phyloP scores from a whole-genome alignment of 2,888 invertebrate genomes.

The Danaus chrysippus region DNA sequence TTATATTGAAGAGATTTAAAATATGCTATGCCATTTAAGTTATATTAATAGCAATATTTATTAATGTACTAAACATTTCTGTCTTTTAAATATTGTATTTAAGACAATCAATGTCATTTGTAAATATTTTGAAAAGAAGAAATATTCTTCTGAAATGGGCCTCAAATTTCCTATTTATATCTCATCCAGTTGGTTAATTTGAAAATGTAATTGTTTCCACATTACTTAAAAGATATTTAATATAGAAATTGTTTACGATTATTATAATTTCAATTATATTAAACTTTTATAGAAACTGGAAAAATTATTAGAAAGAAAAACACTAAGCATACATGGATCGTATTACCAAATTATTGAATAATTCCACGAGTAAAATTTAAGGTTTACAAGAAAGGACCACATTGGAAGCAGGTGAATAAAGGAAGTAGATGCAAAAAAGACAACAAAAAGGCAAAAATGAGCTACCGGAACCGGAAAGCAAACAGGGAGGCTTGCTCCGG shows the following conservation, averaged over 20 bases:
- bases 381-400: background rate
- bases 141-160: background rate
- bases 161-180: slow-evolving; percentile 11
- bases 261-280: background rate
- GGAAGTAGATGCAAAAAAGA: background rate
- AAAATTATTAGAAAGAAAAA: no score
- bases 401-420: background rate
- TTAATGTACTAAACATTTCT: background rate
- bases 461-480: slow-evolving; percentile 27
- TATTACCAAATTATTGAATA: no score
- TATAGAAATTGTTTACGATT: background rate
- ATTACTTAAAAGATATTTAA: background rate
- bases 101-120: background rate
- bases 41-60: slow-evolving; percentile 5
- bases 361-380: no score
- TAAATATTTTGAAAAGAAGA: slow-evolving; percentile 7
- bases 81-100: background rate
- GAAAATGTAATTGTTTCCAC: slow-evolving; percentile 13
- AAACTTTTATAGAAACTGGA: background rate
- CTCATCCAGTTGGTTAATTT: slow-evolving; percentile 7
- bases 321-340: no score
- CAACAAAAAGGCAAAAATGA: slow-evolving; percentile 12
- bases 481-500: slow-evolving; percentile 33
- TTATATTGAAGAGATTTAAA: no score
- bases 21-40: no score